Conservation (phyloP, 2,113 vertebrate species). For the Pogona vitticeps region DNA sequence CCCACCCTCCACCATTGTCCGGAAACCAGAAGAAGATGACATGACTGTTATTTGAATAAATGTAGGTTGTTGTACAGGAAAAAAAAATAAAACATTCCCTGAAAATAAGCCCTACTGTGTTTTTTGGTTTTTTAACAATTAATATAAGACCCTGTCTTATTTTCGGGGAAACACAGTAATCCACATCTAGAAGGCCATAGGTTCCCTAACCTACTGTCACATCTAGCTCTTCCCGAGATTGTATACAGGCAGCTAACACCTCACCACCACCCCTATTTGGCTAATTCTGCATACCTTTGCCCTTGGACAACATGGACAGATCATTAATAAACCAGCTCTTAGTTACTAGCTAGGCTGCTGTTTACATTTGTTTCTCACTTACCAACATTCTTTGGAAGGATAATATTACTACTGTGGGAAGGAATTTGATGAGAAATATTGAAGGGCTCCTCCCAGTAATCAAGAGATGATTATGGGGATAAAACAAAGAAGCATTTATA, state of each 20-base stretch:
- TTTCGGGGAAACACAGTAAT: too few relatives aligned
- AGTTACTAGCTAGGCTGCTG: conserved; percentile 37
- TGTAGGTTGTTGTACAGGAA: too few relatives aligned
- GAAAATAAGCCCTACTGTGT: too few relatives aligned
- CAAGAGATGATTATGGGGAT: conserved; percentile 52
- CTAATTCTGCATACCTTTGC: not conserved
- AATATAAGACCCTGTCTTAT: too few relatives aligned
- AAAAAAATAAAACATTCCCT: too few relatives aligned
- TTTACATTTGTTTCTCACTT: conserved; percentile 59
- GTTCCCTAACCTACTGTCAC: not conserved
- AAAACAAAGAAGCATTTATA: conserved; percentile 35
- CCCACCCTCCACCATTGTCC: too few relatives aligned
- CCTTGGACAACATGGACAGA: not conserved
- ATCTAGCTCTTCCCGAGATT: not conserved
- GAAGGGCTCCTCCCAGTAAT: conserved; percentile 42
- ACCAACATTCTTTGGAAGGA: conserved; percentile 56
- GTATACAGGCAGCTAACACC: not conserved
- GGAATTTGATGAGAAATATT: conserved; percentile 66
- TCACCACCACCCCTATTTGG: too few relatives aligned
- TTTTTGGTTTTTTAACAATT: too few relatives aligned
- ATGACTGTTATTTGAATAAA: too few relatives aligned
- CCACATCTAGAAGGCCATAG: not conserved
- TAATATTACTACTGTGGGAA: conserved; percentile 62
- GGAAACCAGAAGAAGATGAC: too few relatives aligned
- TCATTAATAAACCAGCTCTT: conserved; percentile 44